phyloP scores from a whole-genome alignment of 53 echinoderm and acorn worm species.

The Crossaster papposus region DNA sequence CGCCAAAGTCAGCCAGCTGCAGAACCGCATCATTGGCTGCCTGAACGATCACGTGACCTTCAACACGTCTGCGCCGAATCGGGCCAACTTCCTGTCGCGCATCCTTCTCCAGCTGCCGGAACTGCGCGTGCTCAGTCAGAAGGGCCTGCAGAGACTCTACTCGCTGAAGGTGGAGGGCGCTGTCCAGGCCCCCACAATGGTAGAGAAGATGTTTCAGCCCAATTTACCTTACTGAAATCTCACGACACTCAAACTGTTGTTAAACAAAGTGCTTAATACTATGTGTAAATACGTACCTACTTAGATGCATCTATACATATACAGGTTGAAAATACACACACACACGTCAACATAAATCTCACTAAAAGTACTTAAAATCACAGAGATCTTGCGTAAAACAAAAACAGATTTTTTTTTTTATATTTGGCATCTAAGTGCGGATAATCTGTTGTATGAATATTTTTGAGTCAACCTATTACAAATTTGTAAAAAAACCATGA shows the following conservation, averaged over 20 bases:
- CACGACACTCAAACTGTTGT: not conserved
- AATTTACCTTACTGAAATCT: slow-evolving; percentile 81
- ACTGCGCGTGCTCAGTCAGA: slow-evolving; percentile 94
- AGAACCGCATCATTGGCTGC: slow-evolving; percentile 92
- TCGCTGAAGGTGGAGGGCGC: slow-evolving; percentile 84
- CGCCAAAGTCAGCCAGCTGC: slow-evolving; percentile 85
- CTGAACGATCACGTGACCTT: slow-evolving; percentile 99
- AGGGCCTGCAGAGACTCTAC: slow-evolving; percentile 91
- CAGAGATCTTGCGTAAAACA: not conserved
- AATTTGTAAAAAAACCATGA: slow-evolving; percentile 4
- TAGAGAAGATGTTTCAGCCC: slow-evolving; percentile 91
- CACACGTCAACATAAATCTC: not conserved
- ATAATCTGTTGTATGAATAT: slow-evolving; percentile 41
- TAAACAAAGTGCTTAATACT: slow-evolving; percentile 20
- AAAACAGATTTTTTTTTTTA: slow-evolving; percentile 37
- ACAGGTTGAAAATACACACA: slow-evolving; percentile 1
- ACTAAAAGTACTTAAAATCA: slow-evolving; percentile 53
- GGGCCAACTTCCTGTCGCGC: slow-evolving; percentile 92
- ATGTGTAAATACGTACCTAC: slow-evolving; percentile 16
- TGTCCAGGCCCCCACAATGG: slow-evolving; percentile 74
- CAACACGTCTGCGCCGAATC: slow-evolving; percentile 92
- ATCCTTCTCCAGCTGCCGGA: slow-evolving; percentile 93
- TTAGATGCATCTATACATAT: not conserved
- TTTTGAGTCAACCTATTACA: slow-evolving; percentile 27
- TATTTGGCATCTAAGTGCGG: slow-evolving; percentile 32